A percentile compares a stretch with the other conserved stretches of the same genome.
Conservation (phyloP, 2,888 invertebrate species). For the Dinocampus coccinellae region DNA sequence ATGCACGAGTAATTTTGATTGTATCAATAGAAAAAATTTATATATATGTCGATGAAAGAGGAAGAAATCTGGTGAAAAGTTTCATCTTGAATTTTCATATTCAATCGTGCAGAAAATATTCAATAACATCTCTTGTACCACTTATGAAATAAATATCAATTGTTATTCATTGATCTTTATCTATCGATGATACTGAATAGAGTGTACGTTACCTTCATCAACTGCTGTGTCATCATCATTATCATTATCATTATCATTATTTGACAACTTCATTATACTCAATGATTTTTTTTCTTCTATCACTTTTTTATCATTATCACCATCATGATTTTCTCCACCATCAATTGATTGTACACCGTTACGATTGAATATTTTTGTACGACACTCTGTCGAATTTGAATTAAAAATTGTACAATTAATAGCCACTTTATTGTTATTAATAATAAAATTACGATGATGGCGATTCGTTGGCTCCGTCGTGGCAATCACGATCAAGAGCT, state of each 20-base stretch:
- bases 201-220: conserved; percentile 29
- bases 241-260: conserved; percentile 23
- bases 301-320: not conserved
- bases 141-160: not conserved
- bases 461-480: conserved; percentile 39
- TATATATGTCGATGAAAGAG: not conserved
- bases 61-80: not conserved
- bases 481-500: conserved; percentile 25
- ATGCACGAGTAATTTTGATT: not conserved
- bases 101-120: conserved; percentile 3
- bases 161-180: not conserved
- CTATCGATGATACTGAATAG: not conserved
- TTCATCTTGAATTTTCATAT: not conserved
- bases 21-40: not conserved
- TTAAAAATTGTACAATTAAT: conserved; percentile 41
- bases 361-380: conserved; percentile 13
- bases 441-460: conserved; percentile 28
- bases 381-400: conserved; percentile 33
- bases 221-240: conserved; percentile 30
- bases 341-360: not conserved
- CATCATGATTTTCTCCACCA: not conserved
- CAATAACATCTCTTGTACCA: conserved; percentile 14
- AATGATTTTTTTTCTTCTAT: conserved; percentile 17
- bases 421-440: conserved; percentile 34
- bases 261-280: conserved; percentile 17